phyloP scores from a whole-genome alignment of 2,113 vertebrate genomes.

The Rhombomys opimus region DNA sequence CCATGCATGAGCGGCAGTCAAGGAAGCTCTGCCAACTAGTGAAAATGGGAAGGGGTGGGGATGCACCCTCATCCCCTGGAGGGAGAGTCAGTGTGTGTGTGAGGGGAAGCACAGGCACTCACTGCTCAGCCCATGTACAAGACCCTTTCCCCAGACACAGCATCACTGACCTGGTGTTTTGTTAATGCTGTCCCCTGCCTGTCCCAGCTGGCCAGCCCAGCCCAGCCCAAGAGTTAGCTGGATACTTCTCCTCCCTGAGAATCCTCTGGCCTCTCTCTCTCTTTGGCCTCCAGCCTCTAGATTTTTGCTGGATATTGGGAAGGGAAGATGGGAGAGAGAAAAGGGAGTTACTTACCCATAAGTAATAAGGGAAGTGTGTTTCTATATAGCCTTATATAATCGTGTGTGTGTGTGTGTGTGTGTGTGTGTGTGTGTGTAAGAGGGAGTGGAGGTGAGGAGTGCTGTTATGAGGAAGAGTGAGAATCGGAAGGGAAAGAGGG shows the following conservation, averaged over 20 bases:
- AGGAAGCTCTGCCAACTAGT: conserved; percentile 17
- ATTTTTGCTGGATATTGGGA: conserved; percentile 33
- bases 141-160: background rate
- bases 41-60: background rate
- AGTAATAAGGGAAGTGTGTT: background rate
- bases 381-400: background rate
- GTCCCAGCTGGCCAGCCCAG: background rate
- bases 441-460: background rate
- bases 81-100: background rate
- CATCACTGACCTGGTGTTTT: background rate
- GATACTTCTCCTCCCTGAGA: background rate
- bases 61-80: background rate
- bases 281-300: background rate
- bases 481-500: background rate
- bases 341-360: background rate
- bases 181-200: background rate
- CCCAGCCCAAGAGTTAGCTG: background rate
- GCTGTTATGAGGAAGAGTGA: background rate
- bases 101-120: background rate
- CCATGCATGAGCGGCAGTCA: conserved; percentile 23
- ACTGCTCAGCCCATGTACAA: background rate
- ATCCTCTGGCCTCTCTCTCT: conserved; percentile 16
- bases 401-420: background rate
- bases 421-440: background rate
- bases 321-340: background rate